Evolutionary conservation across 2,888 invertebrate species (phyloP).

Genomic region (Thecocarcelia acutangulata): DNA sequence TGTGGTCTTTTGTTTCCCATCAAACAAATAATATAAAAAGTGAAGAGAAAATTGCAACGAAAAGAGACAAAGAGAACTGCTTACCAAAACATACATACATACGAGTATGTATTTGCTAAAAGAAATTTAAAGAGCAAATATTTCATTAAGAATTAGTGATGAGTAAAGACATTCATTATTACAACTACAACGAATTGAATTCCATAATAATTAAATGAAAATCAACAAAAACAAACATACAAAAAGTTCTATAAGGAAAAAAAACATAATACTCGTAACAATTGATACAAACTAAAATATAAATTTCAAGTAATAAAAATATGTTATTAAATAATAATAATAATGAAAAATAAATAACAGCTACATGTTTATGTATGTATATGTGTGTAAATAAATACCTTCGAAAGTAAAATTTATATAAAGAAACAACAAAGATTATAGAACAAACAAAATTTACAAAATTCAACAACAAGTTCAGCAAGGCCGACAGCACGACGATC

Average conservation of each 20-base stretch:
- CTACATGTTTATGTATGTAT: too few species aligned
- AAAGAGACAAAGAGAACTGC: too few species aligned
- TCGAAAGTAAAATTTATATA: too few species aligned
- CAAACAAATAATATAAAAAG: conserved; percentile 32
- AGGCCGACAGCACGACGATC: too few species aligned
- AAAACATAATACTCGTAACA: too few species aligned
- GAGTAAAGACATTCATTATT: conserved; percentile 13
- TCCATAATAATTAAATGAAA: background rate
- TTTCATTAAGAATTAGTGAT: conserved; percentile 25
- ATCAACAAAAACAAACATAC: conserved; percentile 3
- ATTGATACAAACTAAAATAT: too few species aligned
- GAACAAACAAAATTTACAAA: too few species aligned
- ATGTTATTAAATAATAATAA: background rate
- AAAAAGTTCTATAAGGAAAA: background rate
- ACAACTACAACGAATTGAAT: background rate
- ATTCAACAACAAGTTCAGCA: too few species aligned
- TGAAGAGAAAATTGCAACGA: conserved; percentile 17
- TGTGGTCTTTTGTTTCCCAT: conserved; percentile 10
- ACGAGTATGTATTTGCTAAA: conserved; percentile 19
- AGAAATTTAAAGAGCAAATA: conserved; percentile 17
- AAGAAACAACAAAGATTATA: too few species aligned
- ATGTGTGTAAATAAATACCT: too few species aligned
- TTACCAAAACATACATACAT: too few species aligned
- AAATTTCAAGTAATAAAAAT: background rate
- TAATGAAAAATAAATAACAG: background rate